Evolutionary conservation across 2,113 vertebrate species (phyloP).

Genomic region (Rhombomys opimus): DNA sequence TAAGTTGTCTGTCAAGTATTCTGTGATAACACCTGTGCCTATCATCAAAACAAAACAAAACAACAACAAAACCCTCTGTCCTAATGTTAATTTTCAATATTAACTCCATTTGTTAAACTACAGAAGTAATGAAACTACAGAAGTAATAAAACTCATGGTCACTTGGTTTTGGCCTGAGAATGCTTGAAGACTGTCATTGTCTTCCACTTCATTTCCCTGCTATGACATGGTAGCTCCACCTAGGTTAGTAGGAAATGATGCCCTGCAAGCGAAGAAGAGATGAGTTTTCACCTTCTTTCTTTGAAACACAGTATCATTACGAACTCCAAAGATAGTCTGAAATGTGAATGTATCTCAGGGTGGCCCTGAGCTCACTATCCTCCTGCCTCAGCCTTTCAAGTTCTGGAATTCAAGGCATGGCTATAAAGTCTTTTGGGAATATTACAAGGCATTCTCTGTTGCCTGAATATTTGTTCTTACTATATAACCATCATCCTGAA

Average conservation of each 20-base stretch:
- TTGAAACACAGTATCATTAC: background rate
- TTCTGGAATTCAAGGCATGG: background rate
- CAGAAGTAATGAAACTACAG: background rate
- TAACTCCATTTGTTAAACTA: background rate
- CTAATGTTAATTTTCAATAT: conserved; percentile 2
- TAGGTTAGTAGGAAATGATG: background rate
- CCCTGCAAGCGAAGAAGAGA: background rate
- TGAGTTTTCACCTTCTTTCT: background rate
- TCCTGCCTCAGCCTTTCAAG: background rate
- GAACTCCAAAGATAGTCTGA: no score
- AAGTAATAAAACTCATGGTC: background rate
- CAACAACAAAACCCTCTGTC: background rate
- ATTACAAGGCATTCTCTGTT: background rate
- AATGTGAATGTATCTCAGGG: background rate
- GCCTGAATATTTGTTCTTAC: background rate
- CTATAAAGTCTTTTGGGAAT: conserved; percentile 1
- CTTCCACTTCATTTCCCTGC: background rate
- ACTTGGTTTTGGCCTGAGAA: background rate
- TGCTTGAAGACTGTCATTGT: background rate
- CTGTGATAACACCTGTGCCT: background rate
- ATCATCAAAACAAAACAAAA: background rate
- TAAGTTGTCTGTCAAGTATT: background rate
- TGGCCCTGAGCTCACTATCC: background rate
- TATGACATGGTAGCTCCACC: background rate
- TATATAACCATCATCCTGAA: background rate